Evolutionary conservation across 2,113 vertebrate genomes (phyloP).

Genomic region (Himantopus leucocephalus): DNA sequence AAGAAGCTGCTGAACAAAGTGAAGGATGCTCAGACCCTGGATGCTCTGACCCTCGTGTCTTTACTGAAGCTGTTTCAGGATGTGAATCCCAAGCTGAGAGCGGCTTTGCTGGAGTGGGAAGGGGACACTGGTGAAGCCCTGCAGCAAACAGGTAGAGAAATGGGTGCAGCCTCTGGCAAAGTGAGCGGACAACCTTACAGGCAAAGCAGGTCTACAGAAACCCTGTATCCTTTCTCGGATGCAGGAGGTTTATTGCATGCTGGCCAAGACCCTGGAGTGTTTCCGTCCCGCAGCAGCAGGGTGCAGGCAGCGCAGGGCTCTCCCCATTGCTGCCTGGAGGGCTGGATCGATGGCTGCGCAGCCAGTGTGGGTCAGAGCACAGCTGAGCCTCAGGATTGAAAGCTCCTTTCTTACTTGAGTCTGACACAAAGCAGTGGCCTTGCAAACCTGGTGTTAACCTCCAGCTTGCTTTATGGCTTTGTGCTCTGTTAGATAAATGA

Average conservation of each 20-base stretch:
- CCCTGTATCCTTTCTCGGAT: background rate
- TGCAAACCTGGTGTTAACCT: constrained; percentile 76
- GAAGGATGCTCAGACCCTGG: constrained; percentile 9
- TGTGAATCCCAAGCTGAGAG: constrained; percentile 12
- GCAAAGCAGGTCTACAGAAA: background rate
- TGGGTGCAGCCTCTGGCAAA: background rate
- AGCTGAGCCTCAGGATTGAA: constrained; percentile 22
- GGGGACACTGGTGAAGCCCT: background rate
- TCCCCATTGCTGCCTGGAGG: background rate
- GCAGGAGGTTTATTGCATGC: background rate
- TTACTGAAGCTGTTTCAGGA: constrained; percentile 68
- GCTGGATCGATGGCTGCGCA: background rate
- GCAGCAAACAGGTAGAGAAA: constrained; percentile 19
- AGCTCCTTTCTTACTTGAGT: constrained; percentile 33
- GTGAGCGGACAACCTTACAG: background rate
- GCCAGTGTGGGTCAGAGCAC: background rate
- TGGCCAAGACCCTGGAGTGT: background rate
- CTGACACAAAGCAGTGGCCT: constrained; percentile 70
- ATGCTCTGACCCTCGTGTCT: constrained; percentile 42
- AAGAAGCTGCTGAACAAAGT: constrained; percentile 67
- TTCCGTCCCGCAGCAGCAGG: background rate
- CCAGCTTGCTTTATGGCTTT: constrained; percentile 73
- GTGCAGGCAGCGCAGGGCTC: background rate
- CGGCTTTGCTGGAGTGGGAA: background rate
- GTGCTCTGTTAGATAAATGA: constrained; percentile 76